These are phyloP conservation scores for Peromyscus eremicus DNA, from an alignment of 2,797 vertebrate species.

Conservation along the genomic window DNA sequence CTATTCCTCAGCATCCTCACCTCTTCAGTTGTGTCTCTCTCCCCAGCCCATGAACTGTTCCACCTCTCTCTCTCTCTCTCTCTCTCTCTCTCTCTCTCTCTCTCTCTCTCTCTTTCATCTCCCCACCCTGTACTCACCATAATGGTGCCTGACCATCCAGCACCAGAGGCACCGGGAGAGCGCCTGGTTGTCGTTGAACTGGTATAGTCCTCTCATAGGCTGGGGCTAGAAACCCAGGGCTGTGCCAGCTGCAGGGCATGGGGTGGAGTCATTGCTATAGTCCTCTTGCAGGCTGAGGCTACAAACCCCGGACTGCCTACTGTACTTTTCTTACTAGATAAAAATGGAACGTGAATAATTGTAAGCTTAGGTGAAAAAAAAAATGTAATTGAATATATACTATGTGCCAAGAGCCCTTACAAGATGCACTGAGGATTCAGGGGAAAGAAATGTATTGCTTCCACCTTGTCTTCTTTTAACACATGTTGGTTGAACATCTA, in stretches of 20 bases:
- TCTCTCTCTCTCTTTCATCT: neutral
- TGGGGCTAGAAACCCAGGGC: neutral
- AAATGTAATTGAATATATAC: neutral
- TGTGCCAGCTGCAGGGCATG: too few relatives aligned
- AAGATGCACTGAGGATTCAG: neutral
- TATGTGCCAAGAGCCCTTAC: neutral
- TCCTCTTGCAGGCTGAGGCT: too few relatives aligned
- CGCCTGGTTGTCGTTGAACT: neutral
- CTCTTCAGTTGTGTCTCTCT: neutral
- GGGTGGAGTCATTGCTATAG: too few relatives aligned
- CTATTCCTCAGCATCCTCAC: neutral
- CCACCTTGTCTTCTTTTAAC: neutral
- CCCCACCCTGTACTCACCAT: neutral
- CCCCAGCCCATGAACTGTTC: neutral
- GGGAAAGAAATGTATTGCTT: neutral
- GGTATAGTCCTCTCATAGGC: neutral
- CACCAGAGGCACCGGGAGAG: neutral
- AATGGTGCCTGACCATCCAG: neutral
- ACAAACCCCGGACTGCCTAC: neutral
- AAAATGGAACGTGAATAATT: neutral
- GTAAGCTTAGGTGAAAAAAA: neutral
- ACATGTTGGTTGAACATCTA: neutral
- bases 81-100: neutral
- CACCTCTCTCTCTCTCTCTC: neutral
- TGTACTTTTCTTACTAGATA: neutral